Conservation (phyloP, 2,797 vertebrate species). For the Gymnocypris eckloni region DNA sequence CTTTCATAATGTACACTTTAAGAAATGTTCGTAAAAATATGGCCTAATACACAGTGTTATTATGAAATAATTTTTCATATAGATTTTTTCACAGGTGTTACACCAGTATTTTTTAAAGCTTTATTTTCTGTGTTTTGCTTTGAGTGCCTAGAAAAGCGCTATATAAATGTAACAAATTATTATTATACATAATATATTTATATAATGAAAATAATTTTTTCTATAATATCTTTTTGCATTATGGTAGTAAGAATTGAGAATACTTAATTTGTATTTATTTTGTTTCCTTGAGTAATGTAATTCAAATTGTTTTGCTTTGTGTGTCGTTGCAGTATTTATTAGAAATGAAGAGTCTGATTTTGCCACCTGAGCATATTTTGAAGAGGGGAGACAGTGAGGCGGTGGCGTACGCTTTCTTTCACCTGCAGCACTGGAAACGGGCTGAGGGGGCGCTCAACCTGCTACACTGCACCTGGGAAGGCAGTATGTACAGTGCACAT, state of each 20-base stretch:
- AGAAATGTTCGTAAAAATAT: not conserved
- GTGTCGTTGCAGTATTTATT: constrained; percentile 88
- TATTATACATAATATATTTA: not conserved
- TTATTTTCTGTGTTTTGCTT: not conserved
- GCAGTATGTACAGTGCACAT: constrained; percentile 79
- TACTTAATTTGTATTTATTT: not conserved
- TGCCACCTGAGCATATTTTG: constrained; percentile 98
- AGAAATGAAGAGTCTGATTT: constrained; percentile 99
- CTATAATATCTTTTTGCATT: not conserved
- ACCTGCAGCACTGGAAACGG: constrained; percentile 99
- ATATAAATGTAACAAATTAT: too few species aligned
- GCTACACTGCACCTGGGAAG: constrained; percentile 98
- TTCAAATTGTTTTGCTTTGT: constrained; percentile 3
- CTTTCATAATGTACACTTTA: not conserved
- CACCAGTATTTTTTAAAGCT: too few species aligned
- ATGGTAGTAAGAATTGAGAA: not conserved
- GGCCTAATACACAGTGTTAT: not conserved
- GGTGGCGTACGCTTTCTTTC: constrained; percentile 97
- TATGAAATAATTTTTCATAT: not conserved
- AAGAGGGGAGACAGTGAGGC: constrained; percentile 98
- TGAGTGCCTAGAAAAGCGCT: too few species aligned
- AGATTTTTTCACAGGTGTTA: not conserved
- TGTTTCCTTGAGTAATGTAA: not conserved
- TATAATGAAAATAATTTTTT: not conserved
- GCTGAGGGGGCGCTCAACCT: constrained; percentile 97